These are phyloP conservation scores for Thecocarcelia acutangulata DNA, from an alignment of 2,888 invertebrate species.

Conservation along the genomic window DNA sequence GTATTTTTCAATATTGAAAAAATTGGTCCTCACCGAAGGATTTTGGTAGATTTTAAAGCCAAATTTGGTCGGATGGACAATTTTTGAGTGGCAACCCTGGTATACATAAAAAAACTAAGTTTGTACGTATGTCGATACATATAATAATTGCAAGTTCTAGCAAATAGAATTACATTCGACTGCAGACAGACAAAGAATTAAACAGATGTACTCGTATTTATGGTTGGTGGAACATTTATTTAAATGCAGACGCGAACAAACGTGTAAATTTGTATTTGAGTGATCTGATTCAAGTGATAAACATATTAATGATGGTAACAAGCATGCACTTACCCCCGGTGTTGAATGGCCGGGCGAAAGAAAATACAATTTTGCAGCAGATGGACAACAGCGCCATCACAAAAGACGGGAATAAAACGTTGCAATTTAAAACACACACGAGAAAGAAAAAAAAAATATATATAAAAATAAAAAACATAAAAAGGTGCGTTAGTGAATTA, in stretches of 20 bases:
- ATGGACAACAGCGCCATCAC: constrained; percentile 27
- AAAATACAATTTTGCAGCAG: constrained; percentile 18
- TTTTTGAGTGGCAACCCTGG: no score
- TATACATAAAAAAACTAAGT: no score
- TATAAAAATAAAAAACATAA: background rate
- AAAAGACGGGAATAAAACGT: background rate
- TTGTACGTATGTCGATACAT: no score
- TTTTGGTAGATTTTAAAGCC: no score
- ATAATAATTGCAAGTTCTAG: no score
- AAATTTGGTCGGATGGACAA: no score
- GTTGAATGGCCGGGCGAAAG: background rate
- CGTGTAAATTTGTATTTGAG: constrained; percentile 32
- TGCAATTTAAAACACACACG: constrained; percentile 26
- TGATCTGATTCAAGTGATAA: constrained; percentile 12
- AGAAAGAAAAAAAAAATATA: background rate
- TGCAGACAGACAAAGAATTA: constrained; percentile 15
- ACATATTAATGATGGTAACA: background rate
- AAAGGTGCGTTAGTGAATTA: constrained; percentile 59
- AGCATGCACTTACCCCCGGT: background rate
- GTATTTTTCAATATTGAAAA: no score
- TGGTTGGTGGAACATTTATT: no score
- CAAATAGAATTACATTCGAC: background rate
- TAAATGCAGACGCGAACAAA: background rate
- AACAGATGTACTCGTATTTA: background rate
- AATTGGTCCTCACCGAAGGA: no score